phyloP scores from a whole-genome alignment of 2,113 vertebrate genomes.

The Eubucco bourcierii region DNA sequence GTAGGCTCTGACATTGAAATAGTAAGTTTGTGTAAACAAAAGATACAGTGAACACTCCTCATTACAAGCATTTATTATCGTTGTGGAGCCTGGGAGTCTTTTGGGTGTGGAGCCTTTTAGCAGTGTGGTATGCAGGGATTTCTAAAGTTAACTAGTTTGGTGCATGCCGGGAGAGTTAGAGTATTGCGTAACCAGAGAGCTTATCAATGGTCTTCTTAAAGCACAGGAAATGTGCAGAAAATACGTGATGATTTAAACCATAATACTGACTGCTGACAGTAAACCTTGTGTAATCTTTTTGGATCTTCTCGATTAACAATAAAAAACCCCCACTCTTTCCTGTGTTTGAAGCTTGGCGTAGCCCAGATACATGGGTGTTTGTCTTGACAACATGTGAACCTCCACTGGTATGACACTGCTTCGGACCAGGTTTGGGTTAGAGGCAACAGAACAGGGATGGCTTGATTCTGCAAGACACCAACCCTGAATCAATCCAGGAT shows the following conservation, averaged over 20 bases:
- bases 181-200: not conserved
- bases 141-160: not conserved
- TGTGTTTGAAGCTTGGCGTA: not conserved
- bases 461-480: not conserved
- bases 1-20: not conserved
- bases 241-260: not conserved
- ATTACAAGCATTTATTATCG: conserved; percentile 25
- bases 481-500: not conserved
- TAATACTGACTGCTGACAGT: not conserved
- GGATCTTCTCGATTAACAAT: not conserved
- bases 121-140: not conserved
- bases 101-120: conserved; percentile 2
- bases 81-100: conserved; percentile 20
- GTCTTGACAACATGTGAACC: not conserved
- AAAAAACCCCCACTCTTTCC: not conserved
- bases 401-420: not conserved
- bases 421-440: not conserved
- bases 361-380: not conserved
- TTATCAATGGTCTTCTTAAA: not conserved
- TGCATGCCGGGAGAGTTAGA: not conserved
- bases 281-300: not conserved
- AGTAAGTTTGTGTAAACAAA: conserved; percentile 28
- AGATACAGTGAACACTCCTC: not conserved
- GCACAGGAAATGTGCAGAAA: not conserved
- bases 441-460: not conserved